These are phyloP conservation scores for Xerus inauris DNA, from an alignment of 2,113 vertebrate genomes.

Conservation along the genomic window DNA sequence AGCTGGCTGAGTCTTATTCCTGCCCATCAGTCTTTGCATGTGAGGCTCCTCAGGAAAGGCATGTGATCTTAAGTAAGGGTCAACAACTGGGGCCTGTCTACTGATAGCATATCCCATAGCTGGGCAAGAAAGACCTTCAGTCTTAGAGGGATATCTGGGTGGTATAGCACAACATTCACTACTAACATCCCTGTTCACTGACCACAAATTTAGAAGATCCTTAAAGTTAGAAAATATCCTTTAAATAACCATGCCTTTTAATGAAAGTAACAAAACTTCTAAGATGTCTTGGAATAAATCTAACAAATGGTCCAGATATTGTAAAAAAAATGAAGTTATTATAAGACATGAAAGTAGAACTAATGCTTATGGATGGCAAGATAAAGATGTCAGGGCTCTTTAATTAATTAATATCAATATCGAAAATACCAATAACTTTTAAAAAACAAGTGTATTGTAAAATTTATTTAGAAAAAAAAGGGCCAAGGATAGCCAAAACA, in stretches of 20 bases:
- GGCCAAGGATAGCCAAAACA: background rate
- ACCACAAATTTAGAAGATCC: background rate
- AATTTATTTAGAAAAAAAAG: constrained; percentile 14
- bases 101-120: background rate
- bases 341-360: background rate
- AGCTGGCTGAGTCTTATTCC: background rate
- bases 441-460: background rate
- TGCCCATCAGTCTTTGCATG: background rate
- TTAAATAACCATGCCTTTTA: background rate
- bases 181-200: background rate
- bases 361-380: constrained; percentile 18
- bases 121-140: background rate
- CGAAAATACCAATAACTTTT: background rate
- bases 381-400: background rate
- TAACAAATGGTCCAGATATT: background rate
- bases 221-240: background rate
- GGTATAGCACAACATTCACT: background rate
- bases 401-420: constrained; percentile 15
- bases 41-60: background rate
- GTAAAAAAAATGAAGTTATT: constrained; percentile 21
- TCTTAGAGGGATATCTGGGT: background rate
- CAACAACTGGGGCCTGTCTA: background rate
- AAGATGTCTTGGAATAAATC: background rate
- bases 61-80: background rate
- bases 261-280: background rate